Evolutionary conservation across 2,797 vertebrate species (phyloP).

Genomic region (Argyrosomus regius): DNA sequence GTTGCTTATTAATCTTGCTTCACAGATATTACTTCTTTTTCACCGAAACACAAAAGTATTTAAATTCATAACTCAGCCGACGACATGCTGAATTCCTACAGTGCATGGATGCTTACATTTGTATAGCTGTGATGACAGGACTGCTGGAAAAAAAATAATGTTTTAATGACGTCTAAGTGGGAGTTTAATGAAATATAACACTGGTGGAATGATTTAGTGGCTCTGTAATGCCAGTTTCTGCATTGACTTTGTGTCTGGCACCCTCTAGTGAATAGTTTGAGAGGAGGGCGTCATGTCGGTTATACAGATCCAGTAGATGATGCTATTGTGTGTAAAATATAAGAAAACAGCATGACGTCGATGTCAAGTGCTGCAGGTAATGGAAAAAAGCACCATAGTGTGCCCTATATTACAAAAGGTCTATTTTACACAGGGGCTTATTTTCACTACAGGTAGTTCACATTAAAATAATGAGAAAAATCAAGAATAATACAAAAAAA

Average conservation of each 20-base stretch:
- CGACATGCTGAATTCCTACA: not conserved
- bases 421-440: not conserved
- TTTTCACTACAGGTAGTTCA: not conserved
- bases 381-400: constrained; percentile 4
- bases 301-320: constrained; percentile 42
- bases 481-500: constrained; percentile 8
- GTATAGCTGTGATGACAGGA: not conserved
- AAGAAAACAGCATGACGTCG: constrained; percentile 19
- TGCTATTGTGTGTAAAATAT: constrained; percentile 54
- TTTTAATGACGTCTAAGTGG: not conserved
- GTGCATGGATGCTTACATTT: not conserved
- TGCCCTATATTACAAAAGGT: not conserved
- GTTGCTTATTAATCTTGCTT: constrained; percentile 4
- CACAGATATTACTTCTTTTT: not conserved
- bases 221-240: constrained; percentile 18
- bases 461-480: constrained; percentile 4
- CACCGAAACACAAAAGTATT: not conserved
- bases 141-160: not conserved
- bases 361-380: constrained; percentile 2
- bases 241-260: constrained; percentile 27
- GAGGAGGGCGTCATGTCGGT: constrained; percentile 10
- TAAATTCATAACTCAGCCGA: constrained; percentile 5
- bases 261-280: constrained; percentile 69
- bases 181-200: not conserved
- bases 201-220: not conserved